These are phyloP conservation scores for Cancer borealis DNA, from an alignment of 2,888 invertebrate species.

Conservation along the genomic window DNA sequence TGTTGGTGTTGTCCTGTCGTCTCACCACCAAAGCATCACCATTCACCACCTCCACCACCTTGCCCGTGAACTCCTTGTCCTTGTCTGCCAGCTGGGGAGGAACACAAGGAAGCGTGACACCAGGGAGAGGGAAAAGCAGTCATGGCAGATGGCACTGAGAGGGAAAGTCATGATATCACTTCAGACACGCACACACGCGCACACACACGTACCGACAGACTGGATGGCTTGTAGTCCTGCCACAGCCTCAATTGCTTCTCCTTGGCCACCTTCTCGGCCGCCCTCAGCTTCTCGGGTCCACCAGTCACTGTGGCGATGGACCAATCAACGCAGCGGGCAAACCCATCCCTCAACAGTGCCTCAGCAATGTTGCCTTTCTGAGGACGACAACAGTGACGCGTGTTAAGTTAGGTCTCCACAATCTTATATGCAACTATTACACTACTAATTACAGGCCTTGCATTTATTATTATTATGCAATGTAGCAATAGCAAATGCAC, in stretches of 20 bases:
- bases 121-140: neutral
- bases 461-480: too few species aligned
- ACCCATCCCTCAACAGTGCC: constrained; percentile 91
- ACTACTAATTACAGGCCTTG: too few species aligned
- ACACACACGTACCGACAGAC: constrained; percentile 82
- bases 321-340: constrained; percentile 96
- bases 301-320: constrained; percentile 90
- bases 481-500: too few species aligned
- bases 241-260: constrained; percentile 92
- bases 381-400: constrained; percentile 69
- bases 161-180: neutral
- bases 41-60: constrained; percentile 93
- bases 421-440: too few species aligned
- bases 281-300: constrained; percentile 90
- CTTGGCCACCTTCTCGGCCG: constrained; percentile 93
- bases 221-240: constrained; percentile 91
- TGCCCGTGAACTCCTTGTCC: constrained; percentile 90
- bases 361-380: constrained; percentile 94
- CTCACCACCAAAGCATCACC: constrained; percentile 96
- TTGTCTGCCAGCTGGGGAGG: constrained; percentile 84
- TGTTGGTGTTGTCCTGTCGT: constrained; percentile 87
- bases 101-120: neutral
- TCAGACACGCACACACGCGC: neutral
- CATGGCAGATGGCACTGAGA: neutral
- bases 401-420: too few species aligned